Evolutionary conservation across 2,113 vertebrate species (phyloP).

Genomic region (Aythya baeri): DNA sequence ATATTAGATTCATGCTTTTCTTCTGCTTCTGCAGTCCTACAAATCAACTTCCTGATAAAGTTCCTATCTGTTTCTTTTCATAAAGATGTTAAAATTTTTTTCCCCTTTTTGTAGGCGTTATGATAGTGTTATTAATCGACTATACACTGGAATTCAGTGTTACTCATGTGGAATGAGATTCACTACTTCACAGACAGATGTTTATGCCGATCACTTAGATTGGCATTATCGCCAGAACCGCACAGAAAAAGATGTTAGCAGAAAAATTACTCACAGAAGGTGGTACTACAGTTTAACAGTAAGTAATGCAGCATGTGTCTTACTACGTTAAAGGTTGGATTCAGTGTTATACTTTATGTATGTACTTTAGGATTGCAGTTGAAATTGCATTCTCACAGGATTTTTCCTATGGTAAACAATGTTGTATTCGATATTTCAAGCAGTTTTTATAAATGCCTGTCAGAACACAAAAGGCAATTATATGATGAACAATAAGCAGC

Average conservation of each 20-base stretch:
- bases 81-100: not conserved
- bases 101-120: constrained; percentile 81
- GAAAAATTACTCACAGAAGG: constrained; percentile 93
- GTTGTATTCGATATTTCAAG: not conserved
- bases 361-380: not conserved
- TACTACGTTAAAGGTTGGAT: too few species aligned
- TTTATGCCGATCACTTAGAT: constrained; percentile 97
- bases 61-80: not conserved
- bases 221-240: constrained; percentile 99
- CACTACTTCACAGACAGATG: constrained; percentile 93
- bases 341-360: not conserved
- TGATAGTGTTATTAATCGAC: constrained; percentile 90
- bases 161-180: constrained; percentile 98
- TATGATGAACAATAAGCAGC: not conserved
- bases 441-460: not conserved
- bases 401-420: not conserved
- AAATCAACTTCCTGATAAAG: not conserved
- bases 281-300: constrained; percentile 98
- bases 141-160: constrained; percentile 98
- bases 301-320: constrained; percentile 45
- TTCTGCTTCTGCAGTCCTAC: not conserved
- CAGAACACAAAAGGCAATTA: not conserved
- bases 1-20: not conserved
- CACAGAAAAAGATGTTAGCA: constrained; percentile 93
- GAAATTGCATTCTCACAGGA: not conserved